A percentile compares a stretch with the other conserved stretches of the same genome.
Evolutionary conservation across 2,888 invertebrate species (phyloP).

Genomic region (Ametastegia equiseti): DNA sequence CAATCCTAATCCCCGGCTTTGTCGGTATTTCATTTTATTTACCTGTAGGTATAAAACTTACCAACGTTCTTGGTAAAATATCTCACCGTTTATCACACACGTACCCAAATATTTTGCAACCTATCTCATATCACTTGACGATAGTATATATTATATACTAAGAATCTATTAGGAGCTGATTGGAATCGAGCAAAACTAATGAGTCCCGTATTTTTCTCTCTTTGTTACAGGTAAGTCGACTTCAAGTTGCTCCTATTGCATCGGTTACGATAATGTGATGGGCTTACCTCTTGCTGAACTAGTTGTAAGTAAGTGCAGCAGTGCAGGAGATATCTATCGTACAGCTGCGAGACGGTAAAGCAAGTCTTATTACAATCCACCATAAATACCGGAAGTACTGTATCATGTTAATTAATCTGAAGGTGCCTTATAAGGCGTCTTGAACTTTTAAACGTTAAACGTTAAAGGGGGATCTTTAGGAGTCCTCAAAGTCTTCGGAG

Average conservation of each 20-base stretch:
- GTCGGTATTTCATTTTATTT: constrained; percentile 16
- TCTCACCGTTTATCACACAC: background rate
- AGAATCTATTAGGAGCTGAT: background rate
- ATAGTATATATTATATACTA: background rate
- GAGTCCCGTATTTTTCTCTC: background rate
- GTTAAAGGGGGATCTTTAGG: background rate
- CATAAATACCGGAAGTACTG: constrained; percentile 45
- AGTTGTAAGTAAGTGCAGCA: constrained; percentile 29
- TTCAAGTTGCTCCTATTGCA: background rate
- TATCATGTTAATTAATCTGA: constrained; percentile 46
- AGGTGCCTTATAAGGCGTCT: constrained; percentile 33
- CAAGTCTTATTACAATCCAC: constrained; percentile 31
- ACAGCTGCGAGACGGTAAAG: constrained; percentile 1
- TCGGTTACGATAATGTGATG: background rate
- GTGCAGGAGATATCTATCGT: constrained; percentile 3
- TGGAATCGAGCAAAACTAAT: background rate
- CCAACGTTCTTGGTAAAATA: background rate
- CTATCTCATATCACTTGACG: background rate
- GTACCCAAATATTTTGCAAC: background rate
- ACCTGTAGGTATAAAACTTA: background rate
- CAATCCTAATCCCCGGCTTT: constrained; percentile 42
- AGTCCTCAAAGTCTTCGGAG: constrained; percentile 8
- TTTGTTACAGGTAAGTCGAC: constrained; percentile 44
- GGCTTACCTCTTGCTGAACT: constrained; percentile 9
- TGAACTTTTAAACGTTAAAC: constrained; percentile 14